Base-by-base conservation (phyloP, 2,888 invertebrate genomes). In the Chrysolina oricalcia region DNA sequence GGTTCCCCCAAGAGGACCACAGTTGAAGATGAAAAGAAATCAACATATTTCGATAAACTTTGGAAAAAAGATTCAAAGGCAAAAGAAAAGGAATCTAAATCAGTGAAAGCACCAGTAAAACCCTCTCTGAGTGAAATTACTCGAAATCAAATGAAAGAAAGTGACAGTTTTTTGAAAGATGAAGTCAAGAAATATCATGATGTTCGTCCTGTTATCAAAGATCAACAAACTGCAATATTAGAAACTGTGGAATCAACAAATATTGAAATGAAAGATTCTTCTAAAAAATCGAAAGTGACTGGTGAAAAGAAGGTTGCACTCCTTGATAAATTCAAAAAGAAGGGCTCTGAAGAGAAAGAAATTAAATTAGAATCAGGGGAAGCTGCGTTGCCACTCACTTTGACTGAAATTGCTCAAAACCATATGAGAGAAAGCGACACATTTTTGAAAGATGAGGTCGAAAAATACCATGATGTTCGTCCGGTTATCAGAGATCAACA, bases 371-470 rank as follows among this genome's bases (percentile, higher is more conserved):
- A n/a, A 0, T 19, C 17, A 43, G 15, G 19, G n/a, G 21, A 48
- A 0, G 11, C 35, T 35, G 9, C 35, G 13, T 35, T 40, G 17
- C 53, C 66, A 72, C 2, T 43, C 2, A n/a, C 40, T 17, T 21
- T 75, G 11, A 74, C 71, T 17, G 69, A 75, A 56, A 72, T 41
- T 53, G 68, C 63, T 11, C 43, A 72, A 17, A 72, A 73, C 63
- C 56, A 76, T 56, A 78, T 77, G 70, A 62, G 43, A 27, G 75
- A 76, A 23, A 72, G 77, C 19, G 19, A 50, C 23, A 63, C 70
- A 40, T 83, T 84, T 65, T 71, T 83, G 53, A 74, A 73, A 71
- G 74, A 71, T 50, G 84, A 84, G 80, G 62, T 84, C 53, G 78
- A 81, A 40, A 73, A 62, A 50, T 83, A 81, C 73, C 79, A 84